Conservation (phyloP, 2,797 vertebrate genomes). For the Yasuhikotakia modesta region DNA sequence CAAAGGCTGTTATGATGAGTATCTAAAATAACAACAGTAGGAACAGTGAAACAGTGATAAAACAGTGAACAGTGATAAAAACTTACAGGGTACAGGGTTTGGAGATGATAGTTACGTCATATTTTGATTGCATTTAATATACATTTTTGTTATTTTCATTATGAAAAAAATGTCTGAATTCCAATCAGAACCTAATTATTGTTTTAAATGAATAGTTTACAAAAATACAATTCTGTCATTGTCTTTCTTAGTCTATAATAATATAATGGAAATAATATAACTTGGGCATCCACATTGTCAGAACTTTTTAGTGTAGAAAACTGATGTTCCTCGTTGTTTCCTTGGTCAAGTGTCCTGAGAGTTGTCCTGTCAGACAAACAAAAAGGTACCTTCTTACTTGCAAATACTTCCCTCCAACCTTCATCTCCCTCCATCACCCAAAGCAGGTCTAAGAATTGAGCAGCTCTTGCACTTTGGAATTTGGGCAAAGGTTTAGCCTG, state of each 20-base stretch:
- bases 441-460: conserved; percentile 14
- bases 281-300: not conserved
- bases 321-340: not conserved
- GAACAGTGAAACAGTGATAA: no score
- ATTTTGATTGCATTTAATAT: no score
- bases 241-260: no score
- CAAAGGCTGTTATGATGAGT: not conserved
- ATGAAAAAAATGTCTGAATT: no score
- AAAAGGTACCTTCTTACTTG: not conserved
- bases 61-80: no score
- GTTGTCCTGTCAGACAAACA: not conserved
- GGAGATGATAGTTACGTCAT: no score
- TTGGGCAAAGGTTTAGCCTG: conserved; percentile 51
- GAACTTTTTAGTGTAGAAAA: not conserved
- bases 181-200: no score
- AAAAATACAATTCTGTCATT: no score
- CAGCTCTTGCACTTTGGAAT: conserved; percentile 51
- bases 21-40: not conserved
- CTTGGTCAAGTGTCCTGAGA: not conserved
- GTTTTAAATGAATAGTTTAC: no score
- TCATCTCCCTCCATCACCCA: conserved; percentile 8
- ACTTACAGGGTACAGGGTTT: no score
- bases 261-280: not conserved
- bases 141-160: no score
- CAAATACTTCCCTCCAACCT: not conserved